Evolutionary conservation across 92 coral and sea anemone genomes (phyloP), one percentile per base, ranked within the genome.

Genomic region (Parazoanthus darwini): DNA sequence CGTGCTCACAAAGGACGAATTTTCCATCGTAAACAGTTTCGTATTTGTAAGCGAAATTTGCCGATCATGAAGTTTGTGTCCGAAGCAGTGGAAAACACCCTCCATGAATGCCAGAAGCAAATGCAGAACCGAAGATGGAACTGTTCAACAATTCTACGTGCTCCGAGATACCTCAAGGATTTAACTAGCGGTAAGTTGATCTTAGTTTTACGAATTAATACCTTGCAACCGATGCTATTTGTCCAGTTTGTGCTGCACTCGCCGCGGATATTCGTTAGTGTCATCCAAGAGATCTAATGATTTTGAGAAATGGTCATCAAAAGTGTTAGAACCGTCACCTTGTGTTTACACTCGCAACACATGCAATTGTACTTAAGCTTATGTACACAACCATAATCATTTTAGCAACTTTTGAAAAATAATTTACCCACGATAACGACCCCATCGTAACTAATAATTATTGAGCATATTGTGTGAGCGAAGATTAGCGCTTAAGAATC

Each of bases 1-100:
- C 67, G 78, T 46, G 23, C 3, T 16, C 79, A 88, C 35, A 88
- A 75, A 74, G 85, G 37, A 13, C 92, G 90, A 6, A 94, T 94
- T 37, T 96, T 97, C 23, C 44, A 68, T 22, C 94, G 96, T 20
- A 81, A 90, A 3, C 99, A 97, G 80, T 91, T 86, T 79, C 96
- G 84, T 23, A 82, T 94, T 48, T 97, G 99, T 65, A 74, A 95
- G 37, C 81, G 91, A 59, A 77, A 79, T 73, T 89, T 92, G 16
- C 82, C 93, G 25, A 75, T 91, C 50, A 97, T 97, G 99, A 92
- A 79, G 70, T 97, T 92, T 42, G 97, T 97, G 26, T 88, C 96
- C 13, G 97, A 92, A 63, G 99, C 99, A 11, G 96, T 91, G 18
- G 95, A 94, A 75, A 90, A 92, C 82, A 90, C 98, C 3, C 88